Evolutionary conservation across 2,888 invertebrate genomes (phyloP).

Genomic region (Netelia inedita): DNA sequence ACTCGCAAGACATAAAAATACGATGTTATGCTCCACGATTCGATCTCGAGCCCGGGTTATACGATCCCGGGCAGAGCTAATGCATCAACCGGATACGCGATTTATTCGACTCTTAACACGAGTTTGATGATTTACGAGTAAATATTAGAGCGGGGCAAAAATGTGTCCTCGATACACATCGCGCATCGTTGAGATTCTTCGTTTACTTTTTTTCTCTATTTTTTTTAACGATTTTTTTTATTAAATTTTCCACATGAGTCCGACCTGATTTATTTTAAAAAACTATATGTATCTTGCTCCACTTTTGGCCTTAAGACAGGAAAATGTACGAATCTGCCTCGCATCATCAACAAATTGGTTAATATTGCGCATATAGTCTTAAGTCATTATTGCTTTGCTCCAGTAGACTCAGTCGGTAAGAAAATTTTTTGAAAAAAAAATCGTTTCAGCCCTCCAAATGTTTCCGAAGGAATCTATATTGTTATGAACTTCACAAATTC

Average conservation of each 20-base stretch:
- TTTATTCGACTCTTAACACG: slow-evolving; percentile 46
- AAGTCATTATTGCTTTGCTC: no score
- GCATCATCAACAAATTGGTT: no score
- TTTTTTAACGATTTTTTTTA: background rate
- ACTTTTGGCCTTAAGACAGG: no score
- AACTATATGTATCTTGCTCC: no score
- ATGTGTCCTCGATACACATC: background rate
- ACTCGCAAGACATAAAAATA: slow-evolving; percentile 18
- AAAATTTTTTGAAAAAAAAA: no score
- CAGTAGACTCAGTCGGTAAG: background rate
- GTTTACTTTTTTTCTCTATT: slow-evolving; percentile 1
- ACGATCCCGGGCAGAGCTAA: slow-evolving; percentile 4
- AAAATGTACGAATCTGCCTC: no score
- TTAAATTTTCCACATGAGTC: no score
- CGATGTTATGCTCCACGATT: slow-evolving; percentile 26
- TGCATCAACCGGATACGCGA: slow-evolving; percentile 23
- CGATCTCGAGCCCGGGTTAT: slow-evolving; percentile 7
- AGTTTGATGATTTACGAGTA: slow-evolving; percentile 25
- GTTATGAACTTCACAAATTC: no score
- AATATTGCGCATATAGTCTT: no score
- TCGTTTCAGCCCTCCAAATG: no score
- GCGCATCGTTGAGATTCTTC: background rate
- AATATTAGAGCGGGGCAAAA: slow-evolving; percentile 7
- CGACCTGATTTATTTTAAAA: no score
- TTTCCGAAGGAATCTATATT: no score